Base-by-base conservation (phyloP, 1,140 invertebrate species). In the Aphaenogaster floridana region DNA sequence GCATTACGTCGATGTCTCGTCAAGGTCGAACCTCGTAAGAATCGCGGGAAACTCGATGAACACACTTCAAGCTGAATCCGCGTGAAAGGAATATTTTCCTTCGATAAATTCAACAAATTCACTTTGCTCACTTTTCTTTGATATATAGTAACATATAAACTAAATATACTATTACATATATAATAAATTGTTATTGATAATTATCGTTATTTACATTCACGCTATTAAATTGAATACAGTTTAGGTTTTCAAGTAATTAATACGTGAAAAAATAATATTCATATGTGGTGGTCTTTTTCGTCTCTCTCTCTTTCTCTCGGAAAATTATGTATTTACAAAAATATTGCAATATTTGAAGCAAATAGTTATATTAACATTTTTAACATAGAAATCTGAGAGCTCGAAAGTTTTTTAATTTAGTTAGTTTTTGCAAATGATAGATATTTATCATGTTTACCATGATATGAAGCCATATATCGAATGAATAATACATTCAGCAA, bases 41-140 rank as follows among this genome's bases (percentile, higher is more conserved):
- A 54, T 34, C 15, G 50, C 39, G 54, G 72, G 59, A 76, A 76
- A 89, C 74, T 90, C 86, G 52, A 84, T 85, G 54, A 74, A 78
- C 28, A 54, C 3, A 57, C 15, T 69, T 74, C 21, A 36, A 61
- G 39, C 21, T 76, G 15, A 13, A 45, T 61, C 28, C 48, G 42
- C 69, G 42, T 66, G 52, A 68, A 76, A 59, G 34, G 54, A 76
- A 78, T 89, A 48, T 42, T 42, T 81, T 11, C 13, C 7, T 42
- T 28, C 15, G 36, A 81, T 15, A 52, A 66, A 63, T n/a, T 54
- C 13, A 63, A 63, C 6, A 36, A 36, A 66, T 66, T 79, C 0
- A 13, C 3, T 45, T 39, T 66, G 15, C 2, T 61, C 28, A 48
- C 3, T 21, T n/a, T 34, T 68, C 4, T 76, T 76, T 8, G 7